Percentiles rank a stretch among this genome's conserved stretches.
Evolutionary conservation across 2,888 invertebrate species (phyloP).

Genomic region (Caenorhabditis sp.): DNA sequence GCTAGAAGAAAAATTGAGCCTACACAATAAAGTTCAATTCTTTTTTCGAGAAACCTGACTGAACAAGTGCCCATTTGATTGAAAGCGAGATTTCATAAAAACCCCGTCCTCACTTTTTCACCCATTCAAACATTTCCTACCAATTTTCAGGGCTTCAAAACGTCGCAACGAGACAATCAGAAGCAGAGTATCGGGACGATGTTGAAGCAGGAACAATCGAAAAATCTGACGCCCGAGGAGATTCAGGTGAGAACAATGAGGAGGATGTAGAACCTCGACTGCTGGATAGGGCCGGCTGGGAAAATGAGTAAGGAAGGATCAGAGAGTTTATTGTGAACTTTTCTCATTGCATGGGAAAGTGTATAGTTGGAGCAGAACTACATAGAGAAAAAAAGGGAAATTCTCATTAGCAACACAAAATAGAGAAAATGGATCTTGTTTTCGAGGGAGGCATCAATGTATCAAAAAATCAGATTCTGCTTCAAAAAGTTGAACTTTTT

Average conservation of each 20-base stretch:
- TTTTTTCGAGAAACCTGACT: too few species aligned
- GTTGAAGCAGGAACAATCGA: conserved; percentile 61
- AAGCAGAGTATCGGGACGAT: conserved; percentile 64
- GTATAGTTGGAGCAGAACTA: background rate
- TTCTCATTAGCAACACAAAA: background rate
- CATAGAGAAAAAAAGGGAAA: background rate
- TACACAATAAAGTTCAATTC: too few species aligned
- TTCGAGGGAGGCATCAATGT: background rate
- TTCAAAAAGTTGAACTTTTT: too few species aligned
- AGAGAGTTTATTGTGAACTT: background rate
- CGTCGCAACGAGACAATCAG: conserved; percentile 46
- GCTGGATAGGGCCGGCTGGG: background rate
- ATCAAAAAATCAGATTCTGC: background rate
- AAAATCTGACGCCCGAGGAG: conserved; percentile 68
- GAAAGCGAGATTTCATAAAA: too few species aligned
- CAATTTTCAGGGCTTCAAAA: conserved; percentile 64
- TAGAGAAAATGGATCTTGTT: background rate
- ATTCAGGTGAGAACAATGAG: conserved; percentile 53
- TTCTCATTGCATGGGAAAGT: background rate
- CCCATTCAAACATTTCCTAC: too few species aligned
- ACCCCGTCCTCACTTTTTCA: too few species aligned
- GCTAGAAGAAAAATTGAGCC: background rate
- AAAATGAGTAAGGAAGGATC: background rate
- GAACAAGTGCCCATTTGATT: conserved; percentile 18
- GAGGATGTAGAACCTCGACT: too few species aligned